A percentile compares a stretch with the other conserved stretches of the same genome.
phyloP scores from a whole-genome alignment of 2,888 invertebrate genomes.

The Lymantria dispar region DNA sequence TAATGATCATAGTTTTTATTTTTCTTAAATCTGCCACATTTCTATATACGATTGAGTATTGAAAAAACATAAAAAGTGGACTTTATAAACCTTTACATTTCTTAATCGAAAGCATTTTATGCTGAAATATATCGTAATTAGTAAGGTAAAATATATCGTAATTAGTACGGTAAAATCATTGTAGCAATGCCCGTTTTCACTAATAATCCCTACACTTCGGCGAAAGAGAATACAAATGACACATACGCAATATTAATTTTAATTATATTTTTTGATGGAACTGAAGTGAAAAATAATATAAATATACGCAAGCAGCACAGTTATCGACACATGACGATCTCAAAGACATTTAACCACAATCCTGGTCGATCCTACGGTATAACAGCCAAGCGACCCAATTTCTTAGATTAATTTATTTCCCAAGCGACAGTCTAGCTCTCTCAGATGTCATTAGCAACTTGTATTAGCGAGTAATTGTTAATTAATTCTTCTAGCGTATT shows the following conservation, averaged over 20 bases:
- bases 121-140: no score
- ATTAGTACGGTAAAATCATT: no score
- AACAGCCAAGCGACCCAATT: conserved; percentile 59
- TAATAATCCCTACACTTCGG: no score
- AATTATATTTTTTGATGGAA: no score
- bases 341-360: conserved; percentile 42
- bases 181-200: no score
- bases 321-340: conserved; percentile 11
- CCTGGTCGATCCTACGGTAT: conserved; percentile 45
- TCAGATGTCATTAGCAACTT: conserved; percentile 43
- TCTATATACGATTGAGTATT: not conserved
- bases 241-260: no score
- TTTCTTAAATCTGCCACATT: not conserved
- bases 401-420: conserved; percentile 64
- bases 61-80: not conserved
- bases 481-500: conserved; percentile 7
- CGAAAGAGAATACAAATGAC: no score
- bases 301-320: not conserved
- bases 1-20: no score
- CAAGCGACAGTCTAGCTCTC: conserved; percentile 29
- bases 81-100: not conserved
- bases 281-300: no score
- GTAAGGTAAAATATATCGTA: no score
- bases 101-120: not conserved
- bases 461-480: conserved; percentile 19